Conservation (phyloP, 2,113 vertebrate species). For the Garra rufa region DNA sequence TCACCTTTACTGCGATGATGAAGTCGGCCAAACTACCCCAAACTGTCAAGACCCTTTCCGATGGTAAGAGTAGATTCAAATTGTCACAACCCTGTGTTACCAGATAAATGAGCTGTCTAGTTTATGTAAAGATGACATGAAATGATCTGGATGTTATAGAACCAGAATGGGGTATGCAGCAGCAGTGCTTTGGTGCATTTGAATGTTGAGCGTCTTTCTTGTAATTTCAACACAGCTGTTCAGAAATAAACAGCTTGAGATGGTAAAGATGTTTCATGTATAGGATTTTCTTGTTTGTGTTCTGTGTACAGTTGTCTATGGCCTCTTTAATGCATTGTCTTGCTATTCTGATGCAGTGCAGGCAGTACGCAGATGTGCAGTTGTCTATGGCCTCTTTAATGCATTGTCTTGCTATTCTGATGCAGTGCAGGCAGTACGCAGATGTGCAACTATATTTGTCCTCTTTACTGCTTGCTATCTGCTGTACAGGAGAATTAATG, state of each 20-base stretch:
- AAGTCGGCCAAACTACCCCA: conserved; percentile 98
- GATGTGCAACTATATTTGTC: not conserved
- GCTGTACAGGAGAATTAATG: not conserved
- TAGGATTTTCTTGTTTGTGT: conserved; percentile 4
- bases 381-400: not conserved
- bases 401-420: not conserved
- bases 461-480: not conserved
- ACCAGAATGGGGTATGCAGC: not conserved
- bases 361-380: no score
- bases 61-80: conserved; percentile 77
- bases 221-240: not conserved
- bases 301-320: no score
- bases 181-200: not conserved
- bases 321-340: no score
- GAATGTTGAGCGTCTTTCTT: not conserved
- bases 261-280: not conserved
- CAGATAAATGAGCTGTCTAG: not conserved
- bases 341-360: no score
- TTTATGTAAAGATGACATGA: not conserved
- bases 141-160: not conserved
- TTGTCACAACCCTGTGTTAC: not conserved
- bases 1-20: conserved; percentile 99
- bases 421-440: not conserved
- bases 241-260: not conserved
- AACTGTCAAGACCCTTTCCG: conserved; percentile 97